Conservation (phyloP, 2,888 invertebrate genomes). For the Carterocephalus palaemon region DNA sequence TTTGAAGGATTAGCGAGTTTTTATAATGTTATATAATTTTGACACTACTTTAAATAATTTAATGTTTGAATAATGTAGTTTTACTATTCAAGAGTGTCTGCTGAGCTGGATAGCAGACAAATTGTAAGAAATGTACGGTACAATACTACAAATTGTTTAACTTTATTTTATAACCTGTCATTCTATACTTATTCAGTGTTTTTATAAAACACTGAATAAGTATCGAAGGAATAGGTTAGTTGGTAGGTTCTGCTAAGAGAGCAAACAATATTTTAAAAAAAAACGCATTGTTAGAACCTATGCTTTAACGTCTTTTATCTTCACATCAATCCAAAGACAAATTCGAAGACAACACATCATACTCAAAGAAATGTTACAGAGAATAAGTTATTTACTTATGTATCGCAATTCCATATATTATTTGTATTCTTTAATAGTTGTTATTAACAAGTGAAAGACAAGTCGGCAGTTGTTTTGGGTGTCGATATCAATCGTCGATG, state of each 20-base stretch:
- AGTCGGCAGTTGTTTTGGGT: not conserved
- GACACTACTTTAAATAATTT: too few species aligned
- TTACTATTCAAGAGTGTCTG: conserved; percentile 37
- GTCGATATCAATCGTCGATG: conserved; percentile 1
- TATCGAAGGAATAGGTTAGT: too few species aligned
- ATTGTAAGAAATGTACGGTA: conserved; percentile 9
- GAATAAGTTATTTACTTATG: not conserved
- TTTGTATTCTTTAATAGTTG: conserved; percentile 4
- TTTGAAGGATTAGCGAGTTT: not conserved
- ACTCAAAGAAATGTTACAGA: not conserved
- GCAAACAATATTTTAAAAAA: too few species aligned
- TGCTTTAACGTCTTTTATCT: too few species aligned
- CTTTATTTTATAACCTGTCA: conserved; percentile 2
- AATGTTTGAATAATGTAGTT: too few species aligned
- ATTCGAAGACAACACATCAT: too few species aligned
- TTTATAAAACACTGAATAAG: too few species aligned
- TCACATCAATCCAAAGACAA: too few species aligned
- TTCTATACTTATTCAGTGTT: too few species aligned
- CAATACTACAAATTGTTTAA: conserved; percentile 4
- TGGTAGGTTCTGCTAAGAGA: too few species aligned
- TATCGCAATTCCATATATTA: not conserved
- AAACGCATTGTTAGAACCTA: too few species aligned
- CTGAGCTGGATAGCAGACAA: conserved; percentile 56
- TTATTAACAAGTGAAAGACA: conserved; percentile 11
- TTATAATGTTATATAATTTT: not conserved